phyloP scores from a whole-genome alignment of 2,888 invertebrate species.

The Conomelus anceps region DNA sequence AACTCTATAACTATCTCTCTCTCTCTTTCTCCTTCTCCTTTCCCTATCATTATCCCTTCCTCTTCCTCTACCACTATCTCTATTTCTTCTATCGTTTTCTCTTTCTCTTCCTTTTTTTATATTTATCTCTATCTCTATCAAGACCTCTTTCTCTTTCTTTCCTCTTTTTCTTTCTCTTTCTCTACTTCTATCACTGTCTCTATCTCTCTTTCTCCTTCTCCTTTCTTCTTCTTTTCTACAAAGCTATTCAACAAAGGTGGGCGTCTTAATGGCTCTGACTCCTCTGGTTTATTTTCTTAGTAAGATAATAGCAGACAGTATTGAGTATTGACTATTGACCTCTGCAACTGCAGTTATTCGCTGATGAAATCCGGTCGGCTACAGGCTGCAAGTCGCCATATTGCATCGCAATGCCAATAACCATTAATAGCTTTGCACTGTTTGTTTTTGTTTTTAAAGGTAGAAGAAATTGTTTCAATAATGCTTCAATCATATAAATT shows the following conservation, averaged over 20 bases:
- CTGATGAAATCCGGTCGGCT: background rate
- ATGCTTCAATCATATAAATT: background rate
- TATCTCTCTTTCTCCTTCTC: no score
- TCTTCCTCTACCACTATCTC: no score
- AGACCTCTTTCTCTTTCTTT: no score
- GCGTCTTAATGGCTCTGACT: background rate
- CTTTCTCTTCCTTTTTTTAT: no score
- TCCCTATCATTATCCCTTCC: no score
- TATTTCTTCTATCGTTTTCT: no score
- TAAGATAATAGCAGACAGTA: background rate
- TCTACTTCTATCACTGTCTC: no score
- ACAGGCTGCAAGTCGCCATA: background rate
- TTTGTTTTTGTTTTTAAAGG: background rate
- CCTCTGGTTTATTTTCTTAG: background rate
- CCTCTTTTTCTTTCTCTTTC: no score
- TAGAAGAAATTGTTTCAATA: background rate
- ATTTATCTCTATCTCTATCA: no score
- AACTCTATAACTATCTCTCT: no score
- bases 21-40: no score
- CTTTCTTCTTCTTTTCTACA: no score
- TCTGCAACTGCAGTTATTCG: background rate
- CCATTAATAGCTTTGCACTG: background rate
- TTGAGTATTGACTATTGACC: background rate
- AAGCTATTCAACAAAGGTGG: background rate
- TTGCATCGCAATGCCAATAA: background rate